Base-by-base conservation (phyloP, 2,797 vertebrate species). In the Podarcis siculus region DNA sequence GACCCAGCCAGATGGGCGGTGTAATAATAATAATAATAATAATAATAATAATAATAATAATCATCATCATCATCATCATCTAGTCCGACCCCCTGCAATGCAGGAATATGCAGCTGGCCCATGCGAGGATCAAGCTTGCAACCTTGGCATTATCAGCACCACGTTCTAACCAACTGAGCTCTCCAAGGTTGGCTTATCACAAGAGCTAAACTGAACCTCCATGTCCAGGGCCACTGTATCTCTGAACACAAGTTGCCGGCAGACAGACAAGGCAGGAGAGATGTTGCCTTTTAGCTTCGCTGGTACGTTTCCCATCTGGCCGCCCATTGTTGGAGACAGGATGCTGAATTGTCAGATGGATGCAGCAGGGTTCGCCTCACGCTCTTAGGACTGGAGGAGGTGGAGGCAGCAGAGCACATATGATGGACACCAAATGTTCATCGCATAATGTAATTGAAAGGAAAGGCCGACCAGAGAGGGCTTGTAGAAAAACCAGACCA, bases 381-480 rank as follows among this genome's bases (percentile, higher is more conserved):
- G 30, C 42, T 72, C 37, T 64, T 87, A 23, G 10, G 17, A 82
- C 30, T 89, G 79, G 82, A 69, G 64, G 79, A 67, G 27, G 27
- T 30, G 66, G 58, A 79, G 93, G 82, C 4, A 35, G 75, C 55
- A 79, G 3, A 86, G 17, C 25, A 30, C 27, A 25, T 39, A 67
- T 55, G 73, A 39, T 15, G 76, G 55, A 87, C 90, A 88, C 73
- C 89, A 77, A 30, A 25, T 49, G 67, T 86, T 94, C 86, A 84
- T 2, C 64, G 86, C 73, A 37, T 35, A 79, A 79, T 82, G 66
- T 3, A 81, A 90, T 94, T 93, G 86, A 64, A 87, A 93, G 85
- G 45, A 91, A 69, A 0, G 71, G 86, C 83, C 81, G 83, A 30
- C 85, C 79, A 78, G 80, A 82, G 67, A 35, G 82, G 83, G 89